Evolutionary conservation across 1,140 invertebrate species (phyloP).

Genomic region (Micrasema longulum): DNA sequence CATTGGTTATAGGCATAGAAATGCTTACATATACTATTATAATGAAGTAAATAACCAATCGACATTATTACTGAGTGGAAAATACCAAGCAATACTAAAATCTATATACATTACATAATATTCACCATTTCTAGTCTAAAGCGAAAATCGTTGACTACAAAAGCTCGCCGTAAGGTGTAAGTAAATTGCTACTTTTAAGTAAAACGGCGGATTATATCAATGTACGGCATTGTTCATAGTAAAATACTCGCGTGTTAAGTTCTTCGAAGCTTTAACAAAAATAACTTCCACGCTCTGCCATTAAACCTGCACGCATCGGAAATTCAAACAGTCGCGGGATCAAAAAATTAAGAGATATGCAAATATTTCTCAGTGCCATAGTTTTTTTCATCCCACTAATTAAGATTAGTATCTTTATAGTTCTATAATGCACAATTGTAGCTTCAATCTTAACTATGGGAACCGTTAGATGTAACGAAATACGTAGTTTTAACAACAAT

Average conservation of each 20-base stretch:
- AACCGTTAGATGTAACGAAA: background rate
- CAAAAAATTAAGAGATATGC: constrained; percentile 29
- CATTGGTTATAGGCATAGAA: background rate
- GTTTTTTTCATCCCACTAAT: constrained; percentile 9
- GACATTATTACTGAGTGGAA: too few relatives aligned
- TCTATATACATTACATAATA: too few relatives aligned
- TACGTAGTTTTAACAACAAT: constrained; percentile 5
- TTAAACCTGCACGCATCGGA: background rate
- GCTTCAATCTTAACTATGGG: constrained; percentile 19
- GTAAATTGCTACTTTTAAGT: background rate
- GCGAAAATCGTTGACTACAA: too few relatives aligned
- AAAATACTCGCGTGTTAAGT: background rate
- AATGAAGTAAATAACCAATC: too few relatives aligned
- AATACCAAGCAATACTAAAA: too few relatives aligned
- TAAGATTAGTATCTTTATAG: constrained; percentile 23
- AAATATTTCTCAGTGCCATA: constrained; percentile 34
- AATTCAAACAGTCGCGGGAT: too few relatives aligned
- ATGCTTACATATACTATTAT: too few relatives aligned
- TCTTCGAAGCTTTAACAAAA: too few relatives aligned
- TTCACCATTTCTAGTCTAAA: too few relatives aligned
- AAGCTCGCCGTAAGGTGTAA: constrained; percentile 5
- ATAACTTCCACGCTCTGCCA: too few relatives aligned
- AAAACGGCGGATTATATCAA: constrained; percentile 4
- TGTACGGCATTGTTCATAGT: constrained; percentile 9
- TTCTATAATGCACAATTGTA: constrained; percentile 5